Base-by-base conservation (phyloP, 1,140 invertebrate genomes). In the Leptinotarsa defecta region DNA sequence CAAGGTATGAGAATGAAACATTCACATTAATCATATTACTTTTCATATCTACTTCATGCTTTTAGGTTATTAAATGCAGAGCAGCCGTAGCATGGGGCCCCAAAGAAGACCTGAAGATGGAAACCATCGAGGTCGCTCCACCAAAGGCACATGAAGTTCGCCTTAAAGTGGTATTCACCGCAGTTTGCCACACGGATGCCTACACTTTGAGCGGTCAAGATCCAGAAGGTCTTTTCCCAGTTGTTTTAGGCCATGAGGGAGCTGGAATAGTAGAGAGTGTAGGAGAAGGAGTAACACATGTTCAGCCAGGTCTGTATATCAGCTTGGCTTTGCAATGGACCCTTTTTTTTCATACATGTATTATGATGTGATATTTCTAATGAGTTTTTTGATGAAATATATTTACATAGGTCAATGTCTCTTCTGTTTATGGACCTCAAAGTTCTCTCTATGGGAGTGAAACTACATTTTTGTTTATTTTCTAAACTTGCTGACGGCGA, bases 161-260 rank as follows among this genome's bases (percentile, higher is more conserved):
- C 71, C 88, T 96, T 13, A 92, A 96, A 87, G 90, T 99, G 68
- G 82, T 91, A 5, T 90, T 92, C 27, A 95, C 95, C 73, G 97
- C 96, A 63, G 92, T 99, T n/a, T 99, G 98, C 85, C 98, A 99
- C 83, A 99, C 98, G 0, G 98, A 99, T 89, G 92, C 95, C 4
- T 98, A 98, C 83, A 99, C 97, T 19, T 86, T 98, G 19, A 92
- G 92, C 80, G 98, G 98, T 15, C 89, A 92, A 77, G 98, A 99
- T 87, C 92, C 97, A 0, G 98, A 99, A 88, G 98, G 97, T 15
- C 86, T 92, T 17, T 99, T 99, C 85, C 98, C 98, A 1, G 92
- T 94, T 49, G 88, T 99, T 79, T 88, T 99, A 61, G 97, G 96
- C 1, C 96, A 98, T 82, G 97, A 98, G 88, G 97, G 97, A 19